Base-by-base conservation (phyloP, 2,888 invertebrate species). In the Argyresthia goedartella region DNA sequence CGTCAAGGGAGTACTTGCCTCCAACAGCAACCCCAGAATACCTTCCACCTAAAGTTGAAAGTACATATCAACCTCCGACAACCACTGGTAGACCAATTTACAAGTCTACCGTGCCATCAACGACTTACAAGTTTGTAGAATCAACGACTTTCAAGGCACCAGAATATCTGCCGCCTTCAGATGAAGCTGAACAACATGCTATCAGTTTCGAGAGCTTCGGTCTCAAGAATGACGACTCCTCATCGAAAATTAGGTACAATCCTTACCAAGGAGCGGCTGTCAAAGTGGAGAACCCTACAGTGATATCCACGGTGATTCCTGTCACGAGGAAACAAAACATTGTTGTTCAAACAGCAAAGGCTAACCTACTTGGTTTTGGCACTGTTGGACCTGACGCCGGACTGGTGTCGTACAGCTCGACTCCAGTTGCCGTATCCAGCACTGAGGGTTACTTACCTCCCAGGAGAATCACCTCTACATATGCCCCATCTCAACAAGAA, bases 311-410 rank as follows among this genome's bases (percentile, higher is more conserved):
- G 45, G 63, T 62, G 39, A 60, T 60, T 41, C 73, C 76, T 1
- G 55, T 67, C 4, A 62, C 66, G 54, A 75, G 80, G 53, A 76
- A 81, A 60, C 84, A 79, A 54, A 84, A 86, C 48, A 69, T 85
- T 49, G 82, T 85, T 1, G 75, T 85, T 47, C 71, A 82, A 65
- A 81, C 72, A 34, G 77, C 81, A 0, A 87, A 81, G 60, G 76
- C 81, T 1, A 69, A 87, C 58, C 63, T 81, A 55, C 70, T 85
- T 58, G 85, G 86, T 8, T 86, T 84, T 53, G 82, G 82, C 46
- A 79, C 85, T 2, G 82, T 84, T 1, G 87, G 86, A 11, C 75
- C 78, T 33, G 79, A 87, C 57, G 86, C 84, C 43, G 85, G 86
- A 7, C 64, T 87, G 52, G 73, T 82, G 2, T 73, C 72, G 2